These are phyloP conservation scores for Cheilosia vulpina DNA, from an alignment of 2,888 invertebrate species.

Conservation along the genomic window DNA sequence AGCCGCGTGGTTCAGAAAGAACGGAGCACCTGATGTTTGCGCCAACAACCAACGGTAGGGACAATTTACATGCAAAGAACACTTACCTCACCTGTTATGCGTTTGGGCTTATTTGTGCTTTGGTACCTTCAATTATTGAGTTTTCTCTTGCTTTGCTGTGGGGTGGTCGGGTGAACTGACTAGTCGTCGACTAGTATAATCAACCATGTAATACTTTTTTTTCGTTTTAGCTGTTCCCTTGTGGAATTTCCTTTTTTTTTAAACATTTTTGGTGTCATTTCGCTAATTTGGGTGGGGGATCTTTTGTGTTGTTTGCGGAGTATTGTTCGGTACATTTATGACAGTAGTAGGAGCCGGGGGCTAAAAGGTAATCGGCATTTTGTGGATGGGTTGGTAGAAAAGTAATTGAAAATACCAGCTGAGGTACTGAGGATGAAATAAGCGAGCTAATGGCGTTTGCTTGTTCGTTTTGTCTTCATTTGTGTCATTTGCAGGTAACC, in stretches of 20 bases:
- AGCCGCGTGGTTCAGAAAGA: neutral
- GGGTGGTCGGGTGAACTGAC: neutral
- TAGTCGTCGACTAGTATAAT: conserved; percentile 23
- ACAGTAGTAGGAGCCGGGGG: neutral
- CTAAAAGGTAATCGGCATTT: neutral
- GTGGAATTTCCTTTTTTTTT: neutral
- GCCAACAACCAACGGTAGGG: neutral
- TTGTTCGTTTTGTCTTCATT: neutral
- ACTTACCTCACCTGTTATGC: conserved; percentile 52
- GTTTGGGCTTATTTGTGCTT: conserved; percentile 42
- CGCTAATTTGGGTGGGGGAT: neutral
- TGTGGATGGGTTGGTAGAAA: neutral
- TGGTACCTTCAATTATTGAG: conserved; percentile 13
- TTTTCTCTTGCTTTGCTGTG: neutral
- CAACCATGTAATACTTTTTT: neutral
- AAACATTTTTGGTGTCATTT: neutral
- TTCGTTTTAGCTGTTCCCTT: neutral
- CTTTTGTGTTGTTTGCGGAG: neutral
- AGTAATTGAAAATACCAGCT: neutral
- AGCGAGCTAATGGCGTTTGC: neutral
- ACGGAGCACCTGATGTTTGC: conserved; percentile 32
- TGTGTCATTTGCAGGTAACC: neutral
- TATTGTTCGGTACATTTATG: neutral
- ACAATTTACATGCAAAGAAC: conserved; percentile 37
- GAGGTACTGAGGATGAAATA: neutral